These are phyloP conservation scores for Chloroclysta siterata DNA, from an alignment of 2,888 invertebrate species.

Conservation along the genomic window DNA sequence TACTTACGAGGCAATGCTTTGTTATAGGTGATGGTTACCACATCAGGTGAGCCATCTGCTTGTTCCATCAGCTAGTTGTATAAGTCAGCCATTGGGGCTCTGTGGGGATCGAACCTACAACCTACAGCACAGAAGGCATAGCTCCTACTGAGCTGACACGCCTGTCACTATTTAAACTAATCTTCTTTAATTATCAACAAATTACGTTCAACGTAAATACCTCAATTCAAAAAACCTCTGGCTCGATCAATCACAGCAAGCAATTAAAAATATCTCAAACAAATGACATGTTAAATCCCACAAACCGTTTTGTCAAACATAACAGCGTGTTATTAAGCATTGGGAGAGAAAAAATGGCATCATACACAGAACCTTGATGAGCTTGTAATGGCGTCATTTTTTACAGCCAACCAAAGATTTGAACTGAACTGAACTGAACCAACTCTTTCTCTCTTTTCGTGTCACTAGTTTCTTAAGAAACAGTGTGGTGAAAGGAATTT, in stretches of 20 bases:
- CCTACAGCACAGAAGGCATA: too few relatives aligned
- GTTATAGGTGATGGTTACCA: too few relatives aligned
- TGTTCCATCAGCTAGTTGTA: too few relatives aligned
- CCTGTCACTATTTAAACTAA: neutral
- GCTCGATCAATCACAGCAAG: constrained; percentile 38
- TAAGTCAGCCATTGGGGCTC: too few relatives aligned
- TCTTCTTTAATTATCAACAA: neutral
- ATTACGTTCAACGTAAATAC: neutral
- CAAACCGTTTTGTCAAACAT: constrained; percentile 65
- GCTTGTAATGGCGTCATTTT: constrained; percentile 63
- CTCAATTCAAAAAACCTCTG: constrained; percentile 27
- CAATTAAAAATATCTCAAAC: constrained; percentile 41
- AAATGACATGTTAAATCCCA: constrained; percentile 64
- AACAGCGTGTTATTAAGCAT: constrained; percentile 60
- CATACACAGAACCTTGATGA: constrained; percentile 57
- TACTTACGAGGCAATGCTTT: too few relatives aligned
- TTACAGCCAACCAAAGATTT: constrained; percentile 41
- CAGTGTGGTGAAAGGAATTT: too few relatives aligned
- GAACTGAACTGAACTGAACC: neutral
- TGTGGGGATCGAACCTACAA: too few relatives aligned
- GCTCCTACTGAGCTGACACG: too few relatives aligned
- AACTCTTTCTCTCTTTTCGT: too few relatives aligned
- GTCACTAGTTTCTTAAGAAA: too few relatives aligned
- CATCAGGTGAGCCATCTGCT: too few relatives aligned
- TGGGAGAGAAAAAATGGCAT: constrained; percentile 52